Base-by-base conservation (phyloP, 2,888 invertebrate genomes). In the Drosophila mercatorum region DNA sequence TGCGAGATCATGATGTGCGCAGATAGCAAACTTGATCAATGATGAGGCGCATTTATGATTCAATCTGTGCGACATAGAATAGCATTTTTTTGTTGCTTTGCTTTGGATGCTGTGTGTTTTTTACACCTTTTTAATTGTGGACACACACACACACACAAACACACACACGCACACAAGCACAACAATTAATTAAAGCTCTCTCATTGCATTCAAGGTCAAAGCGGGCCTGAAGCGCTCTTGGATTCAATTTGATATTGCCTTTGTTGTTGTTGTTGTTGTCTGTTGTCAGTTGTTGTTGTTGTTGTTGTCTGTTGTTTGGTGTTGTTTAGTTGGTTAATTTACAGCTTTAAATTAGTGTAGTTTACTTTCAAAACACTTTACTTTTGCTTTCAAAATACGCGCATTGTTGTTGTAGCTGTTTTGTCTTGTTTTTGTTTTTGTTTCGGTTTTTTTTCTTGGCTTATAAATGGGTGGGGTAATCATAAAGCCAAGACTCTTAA, bases 311-410 rank as follows among this genome's bases (percentile, higher is more conserved):
- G 57, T 57, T 51, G 51, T 36, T 57, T 51, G 51, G 6, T 79
- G 76, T 67, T 82, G 81, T 75, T 78, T 72, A 88, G 84, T 85
- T 86, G 89, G 84, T 83, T 89, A 85, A 85, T 85, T 85, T 85
- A 89, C 84, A 89, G 89, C 89, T 81, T 89, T 79, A 85, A 85
- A 85, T 85, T 85, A 85, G 87, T 89, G 89, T 85, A 85, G 89
- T 80, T 89, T 77, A 85, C 89, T 85, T 85, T 85, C 84, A 89
- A 85, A 85, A 85, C 84, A 89, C 84, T 85, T 85, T 86, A 85
- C 84, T 89, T 89, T 85, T 85, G 84, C 84, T 85, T 85, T 85
- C 84, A 85, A 85, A 83, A 83, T 78, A 86, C 75, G 73, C 85
- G 72, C 47, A 65, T 64, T 70, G 72, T 51, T 66, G 58, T 53